A percentile compares a stretch with the other conserved stretches of the same genome.
phyloP scores from a whole-genome alignment of 2,113 vertebrate genomes.

The Rhinopithecus roxellana region DNA sequence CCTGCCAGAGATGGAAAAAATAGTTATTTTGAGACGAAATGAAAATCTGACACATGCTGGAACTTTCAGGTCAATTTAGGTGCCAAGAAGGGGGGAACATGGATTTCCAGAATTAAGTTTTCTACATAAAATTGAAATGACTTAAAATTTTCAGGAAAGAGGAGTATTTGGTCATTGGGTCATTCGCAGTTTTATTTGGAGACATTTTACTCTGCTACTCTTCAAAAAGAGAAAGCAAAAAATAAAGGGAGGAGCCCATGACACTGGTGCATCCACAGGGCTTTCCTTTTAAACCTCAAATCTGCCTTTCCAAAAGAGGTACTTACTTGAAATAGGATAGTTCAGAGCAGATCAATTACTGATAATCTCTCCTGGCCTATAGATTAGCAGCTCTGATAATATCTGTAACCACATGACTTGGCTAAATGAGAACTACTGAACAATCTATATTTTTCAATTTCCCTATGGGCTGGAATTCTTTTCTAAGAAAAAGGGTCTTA shows the following conservation, averaged over 20 bases:
- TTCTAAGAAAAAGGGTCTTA: conserved; percentile 29
- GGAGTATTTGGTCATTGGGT: not conserved
- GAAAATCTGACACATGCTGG: not conserved
- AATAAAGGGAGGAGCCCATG: not conserved
- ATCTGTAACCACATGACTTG: not conserved
- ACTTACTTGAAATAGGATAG: not conserved
- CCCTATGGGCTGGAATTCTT: not conserved
- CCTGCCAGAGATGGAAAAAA: conserved; percentile 3
- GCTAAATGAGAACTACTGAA: not conserved
- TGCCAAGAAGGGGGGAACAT: not conserved
- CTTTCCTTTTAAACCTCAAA: not conserved
- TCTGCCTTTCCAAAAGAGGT: conserved; percentile 2
- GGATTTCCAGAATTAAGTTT: conserved; percentile 22
- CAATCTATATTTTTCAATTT: not conserved
- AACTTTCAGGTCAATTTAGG: not conserved
- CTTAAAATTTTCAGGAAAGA: not conserved
- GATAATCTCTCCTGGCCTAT: not conserved
- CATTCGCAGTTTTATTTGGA: not conserved
- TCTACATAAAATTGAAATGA: conserved; percentile 8
- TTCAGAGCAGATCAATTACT: conserved; percentile 29
- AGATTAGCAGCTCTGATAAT: not conserved
- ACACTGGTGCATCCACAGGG: not conserved
- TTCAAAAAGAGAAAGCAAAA: not conserved
- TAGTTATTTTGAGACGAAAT: not conserved
- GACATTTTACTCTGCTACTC: not conserved